Evolutionary conservation across 2,888 invertebrate species (phyloP), one percentile per base, ranked within the genome.

Genomic region (Pollenia labialis): DNA sequence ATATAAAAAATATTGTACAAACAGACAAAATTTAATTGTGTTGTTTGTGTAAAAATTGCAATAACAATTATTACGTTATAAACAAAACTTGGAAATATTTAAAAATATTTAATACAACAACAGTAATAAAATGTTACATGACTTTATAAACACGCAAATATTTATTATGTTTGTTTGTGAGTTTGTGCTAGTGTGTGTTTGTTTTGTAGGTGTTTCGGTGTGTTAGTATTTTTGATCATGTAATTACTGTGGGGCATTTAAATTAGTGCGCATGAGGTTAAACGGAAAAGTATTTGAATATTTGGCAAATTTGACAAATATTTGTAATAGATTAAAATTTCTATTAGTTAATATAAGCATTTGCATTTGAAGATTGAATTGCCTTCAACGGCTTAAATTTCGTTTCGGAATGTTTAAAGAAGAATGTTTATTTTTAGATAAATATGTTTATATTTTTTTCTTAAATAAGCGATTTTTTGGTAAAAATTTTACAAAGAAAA

Each of bases 21-120:
- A 62, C 52, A 40, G 32, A 76, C 46, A 77, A 48, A 42, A n/a
- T 74, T 68, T 79, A 79, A 60, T 66, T 68, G 66, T 58, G 3
- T 3, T 66, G 72, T 66, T 77, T 77, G 66, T 68, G 50, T 44
- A 77, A 64, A 42, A 83, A 66, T 64, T 64, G 32, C 68, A 60
- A 23, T 18, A 72, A 56, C 14, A 62, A 56, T 32, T 16, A 32
- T 14, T 14, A 40, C 12, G 18, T 32, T 23, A 32, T 9, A 11
- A 18, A 23, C 7, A 8, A 3, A 76, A 44, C n/a, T 32, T 32
- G 32, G 11, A 54, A 32, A 44, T 46, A 66, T 23, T 46, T 32
- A 7, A 74, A 79, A 79, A 50, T 56, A 46, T 54, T 66, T 23
- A 60, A 18, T 23, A 72, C 50, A 56, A 72, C 18, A 75, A 54